phyloP scores from a whole-genome alignment of 2,113 vertebrate species.

The Mustela nigripes region DNA sequence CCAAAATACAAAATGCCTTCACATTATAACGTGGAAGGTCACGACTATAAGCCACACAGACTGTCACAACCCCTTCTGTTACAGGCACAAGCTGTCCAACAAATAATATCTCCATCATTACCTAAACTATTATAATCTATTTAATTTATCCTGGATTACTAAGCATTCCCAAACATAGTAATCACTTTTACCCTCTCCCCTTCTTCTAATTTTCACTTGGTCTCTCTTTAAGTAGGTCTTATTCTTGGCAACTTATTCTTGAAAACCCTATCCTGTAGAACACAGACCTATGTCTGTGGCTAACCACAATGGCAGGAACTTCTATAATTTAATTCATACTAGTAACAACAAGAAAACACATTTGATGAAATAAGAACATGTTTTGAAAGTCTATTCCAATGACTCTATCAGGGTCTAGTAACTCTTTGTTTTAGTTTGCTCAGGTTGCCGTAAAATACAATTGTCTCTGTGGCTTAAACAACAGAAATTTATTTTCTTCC shows the following conservation, averaged over 20 bases:
- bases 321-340: background rate
- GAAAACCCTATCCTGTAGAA: background rate
- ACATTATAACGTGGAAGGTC: background rate
- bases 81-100: no score
- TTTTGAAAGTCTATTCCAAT: background rate
- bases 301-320: background rate
- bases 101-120: background rate
- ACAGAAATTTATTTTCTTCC: background rate
- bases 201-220: background rate
- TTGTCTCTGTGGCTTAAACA: background rate
- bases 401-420: background rate
- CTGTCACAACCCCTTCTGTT: accelerated
- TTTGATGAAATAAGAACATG: background rate
- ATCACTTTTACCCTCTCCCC: background rate
- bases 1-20: background rate
- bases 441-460: background rate
- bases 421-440: background rate
- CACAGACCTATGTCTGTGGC: background rate
- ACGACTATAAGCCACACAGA: no score
- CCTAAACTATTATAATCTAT: background rate
- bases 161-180: background rate
- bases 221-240: background rate
- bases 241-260: background rate
- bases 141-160: background rate
- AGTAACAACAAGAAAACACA: background rate